These are phyloP conservation scores for Xanthia togata DNA, from an alignment of 2,888 invertebrate species.

Conservation along the genomic window DNA sequence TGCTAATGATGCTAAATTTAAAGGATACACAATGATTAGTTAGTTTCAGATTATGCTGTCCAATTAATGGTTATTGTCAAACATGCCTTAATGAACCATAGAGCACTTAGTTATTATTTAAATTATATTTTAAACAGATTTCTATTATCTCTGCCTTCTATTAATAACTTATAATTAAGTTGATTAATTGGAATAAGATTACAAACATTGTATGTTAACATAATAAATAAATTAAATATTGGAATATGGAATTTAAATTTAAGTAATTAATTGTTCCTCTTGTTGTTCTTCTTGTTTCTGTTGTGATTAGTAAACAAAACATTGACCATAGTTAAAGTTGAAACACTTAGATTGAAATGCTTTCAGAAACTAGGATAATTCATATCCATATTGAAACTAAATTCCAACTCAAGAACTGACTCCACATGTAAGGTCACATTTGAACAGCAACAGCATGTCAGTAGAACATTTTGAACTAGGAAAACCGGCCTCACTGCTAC, in stretches of 20 bases:
- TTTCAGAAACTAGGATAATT: background rate
- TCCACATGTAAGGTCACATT: background rate
- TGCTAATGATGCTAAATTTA: conserved; percentile 1
- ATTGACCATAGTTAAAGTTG: background rate
- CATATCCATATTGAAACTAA: background rate
- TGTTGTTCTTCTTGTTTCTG: no score
- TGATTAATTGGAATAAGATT: no score
- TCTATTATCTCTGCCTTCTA: background rate
- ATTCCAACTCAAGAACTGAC: background rate
- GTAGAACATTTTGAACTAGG: no score
- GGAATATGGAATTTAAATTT: no score
- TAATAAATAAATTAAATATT: no score
- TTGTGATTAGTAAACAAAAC: background rate
- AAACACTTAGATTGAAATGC: background rate
- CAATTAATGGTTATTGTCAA: conserved; percentile 9
- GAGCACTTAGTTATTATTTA: background rate
- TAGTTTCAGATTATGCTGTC: background rate
- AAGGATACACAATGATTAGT: conserved; percentile 11
- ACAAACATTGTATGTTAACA: no score
- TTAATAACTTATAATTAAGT: no score
- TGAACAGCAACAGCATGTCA: background rate
- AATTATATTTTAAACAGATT: background rate
- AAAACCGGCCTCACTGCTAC: background rate
- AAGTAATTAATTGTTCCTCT: background rate
- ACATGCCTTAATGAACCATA: background rate